Conservation (phyloP, 2,113 vertebrate genomes). For the Pogona vitticeps region DNA sequence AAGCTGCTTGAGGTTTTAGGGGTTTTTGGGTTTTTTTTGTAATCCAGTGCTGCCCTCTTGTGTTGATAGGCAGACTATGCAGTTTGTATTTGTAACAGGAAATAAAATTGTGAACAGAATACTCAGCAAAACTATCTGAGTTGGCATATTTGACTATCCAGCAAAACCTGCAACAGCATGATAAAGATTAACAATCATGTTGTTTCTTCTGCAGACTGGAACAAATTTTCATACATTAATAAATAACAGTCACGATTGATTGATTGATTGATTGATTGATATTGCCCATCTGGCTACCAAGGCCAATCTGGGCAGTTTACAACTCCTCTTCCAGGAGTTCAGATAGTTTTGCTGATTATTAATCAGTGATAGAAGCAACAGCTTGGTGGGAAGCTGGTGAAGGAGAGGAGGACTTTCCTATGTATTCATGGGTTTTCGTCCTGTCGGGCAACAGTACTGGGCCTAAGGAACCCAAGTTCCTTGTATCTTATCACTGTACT, state of each 20-base stretch:
- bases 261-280: neutral
- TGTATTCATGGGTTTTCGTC: neutral
- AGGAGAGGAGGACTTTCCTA: neutral
- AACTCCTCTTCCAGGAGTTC: neutral
- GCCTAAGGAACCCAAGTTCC: neutral
- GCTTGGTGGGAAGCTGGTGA: neutral
- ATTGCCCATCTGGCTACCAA: neutral
- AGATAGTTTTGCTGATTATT: neutral
- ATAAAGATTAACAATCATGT: too few relatives aligned
- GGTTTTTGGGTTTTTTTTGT: neutral
- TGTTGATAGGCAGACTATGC: conserved; percentile 3
- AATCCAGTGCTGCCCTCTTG: conserved; percentile 70
- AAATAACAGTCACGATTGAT: neutral
- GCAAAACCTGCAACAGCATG: too few relatives aligned
- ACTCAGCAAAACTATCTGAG: too few relatives aligned
- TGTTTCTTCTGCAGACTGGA: too few relatives aligned
- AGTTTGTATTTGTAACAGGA: neutral
- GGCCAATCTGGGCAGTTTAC: too few relatives aligned
- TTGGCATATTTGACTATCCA: too few relatives aligned
- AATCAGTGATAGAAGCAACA: neutral
- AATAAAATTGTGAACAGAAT: neutral
- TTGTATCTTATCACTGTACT: neutral
- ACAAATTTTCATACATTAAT: neutral
- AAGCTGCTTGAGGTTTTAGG: neutral
- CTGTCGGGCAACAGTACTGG: neutral